Percentiles rank a stretch among this genome's conserved stretches.
Conservation (phyloP, 2,797 vertebrate species). For the Melanotaenia boesemani region DNA sequence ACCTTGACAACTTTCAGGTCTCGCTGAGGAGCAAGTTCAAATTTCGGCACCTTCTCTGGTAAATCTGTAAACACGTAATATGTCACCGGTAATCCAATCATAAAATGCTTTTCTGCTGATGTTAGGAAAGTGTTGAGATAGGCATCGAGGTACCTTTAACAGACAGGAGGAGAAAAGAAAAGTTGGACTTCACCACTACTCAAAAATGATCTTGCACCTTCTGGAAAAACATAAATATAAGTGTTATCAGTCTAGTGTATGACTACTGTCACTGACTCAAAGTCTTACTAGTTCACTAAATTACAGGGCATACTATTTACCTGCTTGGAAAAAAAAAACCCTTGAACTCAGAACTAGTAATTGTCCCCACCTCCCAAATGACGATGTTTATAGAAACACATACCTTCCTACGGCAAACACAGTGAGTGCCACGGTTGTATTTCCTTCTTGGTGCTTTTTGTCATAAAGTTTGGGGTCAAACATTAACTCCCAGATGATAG, state of each 20-base stretch:
- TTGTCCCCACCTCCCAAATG: not conserved
- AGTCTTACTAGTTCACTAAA: no score
- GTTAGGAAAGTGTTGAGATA: conserved; percentile 51
- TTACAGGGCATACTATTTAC: no score
- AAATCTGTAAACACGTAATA: conserved; percentile 59
- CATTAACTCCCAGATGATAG: conserved; percentile 81
- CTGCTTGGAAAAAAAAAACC: no score
- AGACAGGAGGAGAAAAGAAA: conserved; percentile 15
- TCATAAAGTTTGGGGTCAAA: conserved; percentile 67
- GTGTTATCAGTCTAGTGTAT: no score
- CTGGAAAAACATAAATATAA: no score
- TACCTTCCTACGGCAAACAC: conserved; percentile 79
- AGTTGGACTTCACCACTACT: no score
- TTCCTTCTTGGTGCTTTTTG: conserved; percentile 38
- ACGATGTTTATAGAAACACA: conserved; percentile 12
- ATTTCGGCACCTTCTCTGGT: conserved; percentile 14
- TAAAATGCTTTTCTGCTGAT: conserved; percentile 56
- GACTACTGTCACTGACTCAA: no score
- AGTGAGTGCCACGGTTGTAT: conserved; percentile 63
- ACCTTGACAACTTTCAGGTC: conserved; percentile 29
- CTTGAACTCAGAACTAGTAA: no score
- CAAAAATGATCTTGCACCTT: no score
- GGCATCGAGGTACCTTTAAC: conserved; percentile 50
- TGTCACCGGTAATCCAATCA: conserved; percentile 46
- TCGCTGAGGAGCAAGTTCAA: conserved; percentile 14